Evolutionary conservation across 1,140 invertebrate species (phyloP), one percentile per base, ranked within the genome.

Genomic region (Lysiphlebus fabarum): DNA sequence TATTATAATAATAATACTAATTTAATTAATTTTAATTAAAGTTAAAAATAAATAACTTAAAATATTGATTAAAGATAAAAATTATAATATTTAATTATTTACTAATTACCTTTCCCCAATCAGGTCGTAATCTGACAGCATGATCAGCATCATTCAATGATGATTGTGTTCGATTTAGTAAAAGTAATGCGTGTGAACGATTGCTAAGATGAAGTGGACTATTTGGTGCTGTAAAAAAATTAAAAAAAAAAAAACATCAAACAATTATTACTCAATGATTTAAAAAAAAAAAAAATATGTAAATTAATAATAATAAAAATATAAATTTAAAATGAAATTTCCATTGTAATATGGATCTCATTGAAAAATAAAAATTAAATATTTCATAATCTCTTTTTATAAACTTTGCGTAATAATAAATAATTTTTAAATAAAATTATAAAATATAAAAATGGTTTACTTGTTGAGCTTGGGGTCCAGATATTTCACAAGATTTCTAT

Each of bases 181-280:
- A 79, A 40, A 84, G 79, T 54, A 86, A 80, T 41, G 85, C 85
- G 69, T 88, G 83, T 11, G 87, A 85, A 63, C 88, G 82, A 69
- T 88, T 86, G 62, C 86, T 85, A 43, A 87, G 80, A 58, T 88
- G 79, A 58, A 89, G 76, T 67, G 90, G 87, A 73, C 88, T 87
- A 53, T 82, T 81, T 7, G 85, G 17, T 17, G 17, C 17, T 17
- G 17, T 17, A 17, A 17, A 26, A 26, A 26, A 26, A 26, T n/a
- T n/a, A n/a, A 26, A 64, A 68, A 58, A 64, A 53, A 69, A 65
- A 58, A 64, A 8, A 40, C 5, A 7, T 0, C 7, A 40, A 40
- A 3, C 1, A 40, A 40, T 8, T 8, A 8, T 40, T 40, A 7
- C 2, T 11, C 38, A 40, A 0, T 8, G 2, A 40, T 11, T 6